Percentiles rank a stretch among this genome's conserved stretches.
Conservation (phyloP, 2,113 vertebrate species). For the Pachycephala philippinensis region DNA sequence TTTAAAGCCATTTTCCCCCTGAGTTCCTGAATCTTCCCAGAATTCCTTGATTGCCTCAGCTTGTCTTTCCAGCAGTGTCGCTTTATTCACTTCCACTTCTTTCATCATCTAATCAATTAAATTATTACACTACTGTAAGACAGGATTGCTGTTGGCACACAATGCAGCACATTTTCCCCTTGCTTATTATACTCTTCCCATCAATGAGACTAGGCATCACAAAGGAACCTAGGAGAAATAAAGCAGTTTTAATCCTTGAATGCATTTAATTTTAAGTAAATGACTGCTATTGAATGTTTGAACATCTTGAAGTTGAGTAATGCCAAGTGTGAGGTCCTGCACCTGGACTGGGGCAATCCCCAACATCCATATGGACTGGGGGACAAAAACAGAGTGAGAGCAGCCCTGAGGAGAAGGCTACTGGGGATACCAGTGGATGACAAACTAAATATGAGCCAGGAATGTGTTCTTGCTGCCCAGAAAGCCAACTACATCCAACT, state of each 20-base stretch:
- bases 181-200: neutral
- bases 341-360: fast-evolving
- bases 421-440: neutral
- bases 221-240: neutral
- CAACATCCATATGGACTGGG: fast-evolving
- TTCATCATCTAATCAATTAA: conserved; percentile 53
- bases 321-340: neutral
- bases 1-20: neutral
- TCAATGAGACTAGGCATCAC: neutral
- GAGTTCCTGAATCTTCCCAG: conserved; percentile 79
- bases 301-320: neutral
- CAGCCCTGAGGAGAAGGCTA: neutral
- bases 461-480: neutral
- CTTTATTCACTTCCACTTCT: conserved; percentile 82
- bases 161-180: neutral
- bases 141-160: neutral
- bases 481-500: neutral
- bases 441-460: neutral
- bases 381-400: neutral
- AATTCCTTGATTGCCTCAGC: conserved; percentile 76
- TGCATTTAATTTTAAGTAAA: neutral
- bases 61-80: conserved; percentile 62
- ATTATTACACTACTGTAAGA: neutral
- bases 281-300: neutral
- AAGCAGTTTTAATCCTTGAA: neutral